These are phyloP conservation scores for Heterodera carotae DNA, from an alignment of 1,140 invertebrate genomes.

Conservation along the genomic window DNA sequence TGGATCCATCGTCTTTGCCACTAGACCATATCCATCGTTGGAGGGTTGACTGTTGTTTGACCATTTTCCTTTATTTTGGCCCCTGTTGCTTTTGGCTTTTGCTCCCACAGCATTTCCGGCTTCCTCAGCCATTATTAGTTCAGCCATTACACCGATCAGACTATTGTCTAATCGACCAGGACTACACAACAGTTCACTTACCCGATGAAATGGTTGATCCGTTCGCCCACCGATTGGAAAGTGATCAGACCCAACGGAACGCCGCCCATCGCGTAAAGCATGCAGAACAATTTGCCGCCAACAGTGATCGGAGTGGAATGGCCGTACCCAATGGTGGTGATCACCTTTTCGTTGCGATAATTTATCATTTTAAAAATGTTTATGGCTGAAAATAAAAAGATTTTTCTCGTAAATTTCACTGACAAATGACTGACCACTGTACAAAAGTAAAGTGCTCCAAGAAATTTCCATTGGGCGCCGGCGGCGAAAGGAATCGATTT, in stretches of 20 bases:
- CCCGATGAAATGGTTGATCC: conserved; percentile 90
- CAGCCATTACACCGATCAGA: no score
- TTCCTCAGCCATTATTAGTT: no score
- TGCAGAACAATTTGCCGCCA: conserved; percentile 67
- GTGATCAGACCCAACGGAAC: conserved; percentile 86
- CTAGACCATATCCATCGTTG: no score
- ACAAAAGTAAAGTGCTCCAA: conserved; percentile 94
- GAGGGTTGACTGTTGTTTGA: no score
- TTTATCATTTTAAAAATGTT: neutral
- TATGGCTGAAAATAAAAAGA: neutral
- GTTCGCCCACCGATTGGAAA: conserved; percentile 96
- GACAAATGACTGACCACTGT: conserved; percentile 81
- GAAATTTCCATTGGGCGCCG: conserved; percentile 91
- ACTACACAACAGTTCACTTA: neutral
- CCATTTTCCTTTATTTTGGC: no score
- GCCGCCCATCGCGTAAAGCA: conserved; percentile 66
- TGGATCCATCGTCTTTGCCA: no score
- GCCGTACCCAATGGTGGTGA: conserved; percentile 60
- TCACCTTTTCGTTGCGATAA: neutral
- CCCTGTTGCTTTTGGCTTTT: no score
- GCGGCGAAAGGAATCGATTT: conserved; percentile 94
- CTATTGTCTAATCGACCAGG: no score
- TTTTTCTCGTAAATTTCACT: conserved; percentile 82
- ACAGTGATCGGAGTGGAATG: conserved; percentile 66
- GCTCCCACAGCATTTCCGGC: no score